A percentile compares a stretch with the other conserved stretches of the same genome.
phyloP scores from a whole-genome alignment of 2,797 vertebrate species.

The Xiphophorus birchmanni region DNA sequence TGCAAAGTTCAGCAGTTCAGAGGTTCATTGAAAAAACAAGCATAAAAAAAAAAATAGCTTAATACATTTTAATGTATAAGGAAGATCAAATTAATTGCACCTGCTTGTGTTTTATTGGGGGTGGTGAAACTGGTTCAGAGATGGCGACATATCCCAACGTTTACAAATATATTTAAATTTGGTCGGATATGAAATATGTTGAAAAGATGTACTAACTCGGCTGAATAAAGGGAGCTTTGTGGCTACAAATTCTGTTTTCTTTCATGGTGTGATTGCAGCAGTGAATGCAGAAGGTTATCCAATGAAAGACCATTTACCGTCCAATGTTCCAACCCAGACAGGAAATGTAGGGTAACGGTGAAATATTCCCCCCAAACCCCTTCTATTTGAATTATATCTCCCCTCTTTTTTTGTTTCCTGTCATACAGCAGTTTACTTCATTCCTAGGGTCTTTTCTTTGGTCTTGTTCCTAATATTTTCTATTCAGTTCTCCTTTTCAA shows the following conservation, averaged over 20 bases:
- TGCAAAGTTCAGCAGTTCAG: neutral
- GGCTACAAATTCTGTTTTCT: neutral
- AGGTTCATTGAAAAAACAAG: neutral
- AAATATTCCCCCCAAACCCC: neutral
- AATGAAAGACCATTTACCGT: conserved; percentile 55
- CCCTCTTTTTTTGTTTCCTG: conserved; percentile 22
- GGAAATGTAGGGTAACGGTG: conserved; percentile 69
- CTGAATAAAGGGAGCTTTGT: neutral
- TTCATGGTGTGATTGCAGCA: conserved; percentile 35
- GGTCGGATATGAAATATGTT: neutral
- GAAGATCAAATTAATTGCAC: neutral
- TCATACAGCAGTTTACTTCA: conserved; percentile 14
- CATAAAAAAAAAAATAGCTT: neutral
- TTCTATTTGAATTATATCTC: neutral
- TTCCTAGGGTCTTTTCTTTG: neutral
- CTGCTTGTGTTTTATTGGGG: conserved; percentile 11
- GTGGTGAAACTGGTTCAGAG: conserved; percentile 15
- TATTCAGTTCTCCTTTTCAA: neutral
- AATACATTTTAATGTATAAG: neutral
- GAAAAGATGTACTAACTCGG: neutral
- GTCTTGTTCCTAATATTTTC: neutral
- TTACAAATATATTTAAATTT: neutral
- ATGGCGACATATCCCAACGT: neutral
- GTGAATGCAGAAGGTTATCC: conserved; percentile 62
- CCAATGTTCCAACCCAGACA: conserved; percentile 23